A percentile compares a stretch with the other conserved stretches of the same genome.
phyloP scores from a whole-genome alignment of 2,888 invertebrate genomes.

The Kryphioiulus occultus region DNA sequence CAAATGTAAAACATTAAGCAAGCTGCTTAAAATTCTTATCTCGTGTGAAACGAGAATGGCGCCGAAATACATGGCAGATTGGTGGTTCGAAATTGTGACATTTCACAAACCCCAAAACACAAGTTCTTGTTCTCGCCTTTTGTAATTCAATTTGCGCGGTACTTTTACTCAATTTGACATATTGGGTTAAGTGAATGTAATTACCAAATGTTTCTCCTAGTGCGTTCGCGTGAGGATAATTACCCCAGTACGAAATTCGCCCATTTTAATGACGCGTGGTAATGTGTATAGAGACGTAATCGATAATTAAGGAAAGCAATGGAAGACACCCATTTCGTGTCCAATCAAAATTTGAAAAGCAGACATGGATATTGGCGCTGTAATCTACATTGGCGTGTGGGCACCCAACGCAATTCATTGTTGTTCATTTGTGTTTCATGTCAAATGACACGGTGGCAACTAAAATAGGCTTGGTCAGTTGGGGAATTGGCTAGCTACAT shows the following conservation, averaged over 20 bases:
- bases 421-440: background rate
- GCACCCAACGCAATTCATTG: conserved; percentile 24
- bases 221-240: background rate
- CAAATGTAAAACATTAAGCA: background rate
- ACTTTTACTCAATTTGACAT: conserved; percentile 14
- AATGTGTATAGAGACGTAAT: background rate
- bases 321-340: background rate
- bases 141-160: background rate
- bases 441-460: background rate
- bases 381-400: background rate
- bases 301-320: conserved; percentile 17
- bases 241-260: conserved; percentile 18
- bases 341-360: background rate
- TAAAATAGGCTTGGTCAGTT: background rate
- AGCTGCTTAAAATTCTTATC: background rate
- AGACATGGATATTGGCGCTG: background rate
- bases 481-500: background rate
- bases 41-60: background rate
- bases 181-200: background rate
- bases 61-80: background rate
- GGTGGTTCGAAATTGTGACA: no score
- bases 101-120: background rate
- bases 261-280: conserved; percentile 25
- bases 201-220: background rate
- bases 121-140: background rate